These are phyloP conservation scores for Brachymystax lenok DNA, from an alignment of 2,797 vertebrate genomes.

Conservation along the genomic window DNA sequence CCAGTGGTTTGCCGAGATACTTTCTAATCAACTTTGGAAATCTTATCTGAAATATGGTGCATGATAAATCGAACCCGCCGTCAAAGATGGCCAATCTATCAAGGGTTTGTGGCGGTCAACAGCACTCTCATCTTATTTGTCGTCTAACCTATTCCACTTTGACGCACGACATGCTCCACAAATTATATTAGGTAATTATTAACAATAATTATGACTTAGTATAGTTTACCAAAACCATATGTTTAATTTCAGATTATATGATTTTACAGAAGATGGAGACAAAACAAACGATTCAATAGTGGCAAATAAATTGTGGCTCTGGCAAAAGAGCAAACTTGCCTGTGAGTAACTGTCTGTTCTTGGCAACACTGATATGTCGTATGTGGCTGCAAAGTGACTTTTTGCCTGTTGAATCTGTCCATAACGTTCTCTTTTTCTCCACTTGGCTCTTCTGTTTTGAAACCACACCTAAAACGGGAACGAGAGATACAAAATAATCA, in stretches of 20 bases:
- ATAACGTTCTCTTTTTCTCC: slow-evolving; percentile 96
- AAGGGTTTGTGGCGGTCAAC: neutral
- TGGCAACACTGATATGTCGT: slow-evolving; percentile 94
- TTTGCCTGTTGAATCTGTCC: slow-evolving; percentile 99
- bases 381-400: slow-evolving; percentile 93
- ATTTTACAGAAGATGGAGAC: neutral
- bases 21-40: neutral
- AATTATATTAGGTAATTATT: too few species aligned
- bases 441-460: slow-evolving; percentile 98
- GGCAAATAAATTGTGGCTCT: neutral
- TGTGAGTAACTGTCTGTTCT: slow-evolving; percentile 93
- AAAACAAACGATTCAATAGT: neutral
- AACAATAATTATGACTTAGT: too few species aligned
- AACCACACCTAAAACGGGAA: slow-evolving; percentile 89
- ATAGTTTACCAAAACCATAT: neutral
- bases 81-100: neutral
- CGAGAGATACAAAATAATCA: neutral
- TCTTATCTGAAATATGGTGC: neutral
- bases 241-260: neutral
- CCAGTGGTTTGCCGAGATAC: neutral
- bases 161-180: too few species aligned
- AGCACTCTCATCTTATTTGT: neutral
- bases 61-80: neutral
- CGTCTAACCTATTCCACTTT: too few species aligned
- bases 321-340: slow-evolving; percentile 65